phyloP scores from a whole-genome alignment of 2,113 vertebrate species.

The Lates calcarifer region DNA sequence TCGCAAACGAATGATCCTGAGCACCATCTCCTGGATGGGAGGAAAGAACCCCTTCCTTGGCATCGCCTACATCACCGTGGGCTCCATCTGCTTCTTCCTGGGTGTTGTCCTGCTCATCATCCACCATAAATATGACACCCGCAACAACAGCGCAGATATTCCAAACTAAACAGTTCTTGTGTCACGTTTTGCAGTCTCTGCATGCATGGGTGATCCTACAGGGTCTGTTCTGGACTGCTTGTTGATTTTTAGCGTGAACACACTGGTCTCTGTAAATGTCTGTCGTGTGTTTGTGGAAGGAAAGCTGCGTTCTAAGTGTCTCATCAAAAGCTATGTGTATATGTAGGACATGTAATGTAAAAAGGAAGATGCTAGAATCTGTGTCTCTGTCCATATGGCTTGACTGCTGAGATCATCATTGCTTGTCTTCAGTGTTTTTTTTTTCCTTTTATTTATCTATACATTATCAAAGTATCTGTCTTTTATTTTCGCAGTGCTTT shows the following conservation, averaged over 20 bases:
- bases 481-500: conserved; percentile 63
- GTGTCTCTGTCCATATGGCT: conserved; percentile 52
- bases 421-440: conserved; percentile 44
- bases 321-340: conserved; percentile 34
- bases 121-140: conserved; percentile 97
- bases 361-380: conserved; percentile 31
- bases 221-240: conserved; percentile 69
- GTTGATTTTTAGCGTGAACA: conserved; percentile 66
- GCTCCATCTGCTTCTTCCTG: conserved; percentile 96
- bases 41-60: conserved; percentile 99
- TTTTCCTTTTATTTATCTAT: conserved; percentile 64
- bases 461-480: conserved; percentile 35
- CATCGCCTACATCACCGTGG: conserved; percentile 97
- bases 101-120: conserved; percentile 95
- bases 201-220: conserved; percentile 45
- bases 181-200: background rate
- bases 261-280: conserved; percentile 64
- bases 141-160: conserved; percentile 94
- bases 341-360: conserved; percentile 16
- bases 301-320: conserved; percentile 12
- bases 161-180: conserved; percentile 84
- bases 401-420: conserved; percentile 50
- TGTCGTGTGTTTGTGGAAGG: conserved; percentile 45
- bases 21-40: conserved; percentile 99
- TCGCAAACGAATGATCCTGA: conserved; percentile 97